Base-by-base conservation (phyloP, 2,113 vertebrate species). In the Trinectes maculatus region DNA sequence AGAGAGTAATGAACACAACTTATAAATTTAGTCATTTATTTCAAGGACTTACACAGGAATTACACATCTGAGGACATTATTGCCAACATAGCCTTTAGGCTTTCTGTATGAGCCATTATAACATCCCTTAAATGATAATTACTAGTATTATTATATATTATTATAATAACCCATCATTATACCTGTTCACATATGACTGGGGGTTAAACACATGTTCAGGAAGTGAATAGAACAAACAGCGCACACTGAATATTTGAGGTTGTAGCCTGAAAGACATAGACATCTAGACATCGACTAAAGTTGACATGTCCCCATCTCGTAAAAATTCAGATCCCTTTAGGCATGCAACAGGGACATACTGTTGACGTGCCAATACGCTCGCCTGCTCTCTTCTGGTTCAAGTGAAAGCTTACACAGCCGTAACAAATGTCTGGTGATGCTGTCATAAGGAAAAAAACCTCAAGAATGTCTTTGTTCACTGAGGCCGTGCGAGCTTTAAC, bases 241-340 rank as follows among this genome's bases (percentile, higher is more conserved):
- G 34, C 34, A 9, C 15, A 2, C 6, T 1, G 3, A 25, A 22
- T 24, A n/a, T 37, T 71, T 48, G 33, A 28, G 34, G 2, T 2
- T 3, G 13, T 5, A 79, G 79, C 80, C 71, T 62, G 82, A 80
- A 67, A 70, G 51, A 72, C 82, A 19, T 36, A 18, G 7, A 60
- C 44, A n/a, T 47, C 28, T 33, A 33, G 37, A 48, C 25, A 56
- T 22, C 26, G 21, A 24, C 26, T 59, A 62, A 8, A 5, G 16
- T 34, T 53, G 21, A 8, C 4, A 25, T 47, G 46, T 51, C 21
- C 16, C 8, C 8, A 6, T 8, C 15, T n/a, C 5, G 2, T 11
- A 19, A 26, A 79, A 78, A 57, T 74, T 60, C 21, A 1, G 55
- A 78, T 25, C 43, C 43, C 22, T 54, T 69, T 3, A 48, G 71